Base-by-base conservation (phyloP, 2,888 invertebrate species). In the Diadromus collaris region DNA sequence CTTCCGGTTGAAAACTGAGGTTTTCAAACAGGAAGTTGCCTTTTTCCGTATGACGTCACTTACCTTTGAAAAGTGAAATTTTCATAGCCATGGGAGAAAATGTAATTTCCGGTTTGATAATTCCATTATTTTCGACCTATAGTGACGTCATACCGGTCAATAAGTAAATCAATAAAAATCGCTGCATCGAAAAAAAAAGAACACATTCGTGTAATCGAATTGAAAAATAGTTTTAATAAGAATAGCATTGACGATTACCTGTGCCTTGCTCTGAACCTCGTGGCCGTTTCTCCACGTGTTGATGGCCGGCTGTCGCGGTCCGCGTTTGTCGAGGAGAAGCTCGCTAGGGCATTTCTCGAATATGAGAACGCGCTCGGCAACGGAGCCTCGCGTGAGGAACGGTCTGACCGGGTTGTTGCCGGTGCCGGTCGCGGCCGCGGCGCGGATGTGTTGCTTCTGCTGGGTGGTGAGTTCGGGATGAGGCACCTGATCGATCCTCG, bases 311-410 rank as follows among this genome's bases (percentile, higher is more conserved):
- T 92, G 93, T 87, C 95, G 92, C 7, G 91, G 92, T 6, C 90
- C 89, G 38, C 95, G 92, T 89, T 95, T 95, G 86, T 95, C 95
- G 84, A 95, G 90, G 63, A 95, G 92, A 78, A 95, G 92, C 89
- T 95, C 96, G 88, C 96, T 96, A 46, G 97, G 97, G 87, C 97
- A 97, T 90, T 96, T 95, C 91, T 97, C 97, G 90, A 97, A 97
- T 91, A 97, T 96, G 82, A 97, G 93, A 81, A 97, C 97, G 63
- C 97, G 92, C 89, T 97, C 97, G 29, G 97, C 97, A 2, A 97
- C 97, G 6, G 97, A 97, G 29, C 97, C 97, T 78, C 97, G 94
- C 54, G 97, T 97, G 70, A 97, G 92, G 91, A 97, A 97, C 19
- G 97, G 97, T 67, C 96, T 92, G 74, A 97, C 95, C 6, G 97